A percentile compares a stretch with the other conserved stretches of the same genome.
phyloP scores from a whole-genome alignment of 2,888 invertebrate species.

The Hemaris fuciformis region DNA sequence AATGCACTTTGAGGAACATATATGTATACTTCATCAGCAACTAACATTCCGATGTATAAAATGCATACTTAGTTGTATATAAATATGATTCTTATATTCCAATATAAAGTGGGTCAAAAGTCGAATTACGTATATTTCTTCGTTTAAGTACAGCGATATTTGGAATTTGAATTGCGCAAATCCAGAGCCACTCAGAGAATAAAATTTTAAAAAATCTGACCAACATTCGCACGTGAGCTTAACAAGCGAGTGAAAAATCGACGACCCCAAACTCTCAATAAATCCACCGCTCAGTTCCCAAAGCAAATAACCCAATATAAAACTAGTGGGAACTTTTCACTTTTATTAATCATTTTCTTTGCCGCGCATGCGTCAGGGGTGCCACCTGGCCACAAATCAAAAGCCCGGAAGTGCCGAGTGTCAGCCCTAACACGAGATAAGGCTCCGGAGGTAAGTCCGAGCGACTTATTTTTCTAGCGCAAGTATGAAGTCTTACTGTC shows the following conservation, averaged over 20 bases:
- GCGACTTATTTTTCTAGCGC: constrained; percentile 54
- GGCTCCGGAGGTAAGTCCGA: constrained; percentile 45
- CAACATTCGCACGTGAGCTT: no score
- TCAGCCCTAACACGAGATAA: constrained; percentile 54
- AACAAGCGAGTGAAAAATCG: neutral
- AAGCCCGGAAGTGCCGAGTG: constrained; percentile 41
- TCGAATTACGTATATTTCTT: no score
- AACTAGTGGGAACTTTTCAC: constrained; percentile 16
- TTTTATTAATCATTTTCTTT: constrained; percentile 20
- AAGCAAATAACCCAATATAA: constrained; percentile 10
- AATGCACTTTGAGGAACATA: no score
- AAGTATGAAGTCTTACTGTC: constrained; percentile 28
- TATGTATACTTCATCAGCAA: no score
- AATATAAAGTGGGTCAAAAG: no score
- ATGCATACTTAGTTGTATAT: no score
- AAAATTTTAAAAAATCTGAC: no score
- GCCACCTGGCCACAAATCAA: constrained; percentile 54
- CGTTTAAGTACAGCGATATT: no score
- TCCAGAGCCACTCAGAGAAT: no score
- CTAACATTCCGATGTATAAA: no score
- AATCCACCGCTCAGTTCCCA: neutral
- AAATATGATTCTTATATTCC: no score
- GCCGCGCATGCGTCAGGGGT: constrained; percentile 15
- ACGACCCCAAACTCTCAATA: neutral
- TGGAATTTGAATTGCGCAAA: neutral